phyloP scores from a whole-genome alignment of 2,888 invertebrate genomes.

The Andrena minutula region DNA sequence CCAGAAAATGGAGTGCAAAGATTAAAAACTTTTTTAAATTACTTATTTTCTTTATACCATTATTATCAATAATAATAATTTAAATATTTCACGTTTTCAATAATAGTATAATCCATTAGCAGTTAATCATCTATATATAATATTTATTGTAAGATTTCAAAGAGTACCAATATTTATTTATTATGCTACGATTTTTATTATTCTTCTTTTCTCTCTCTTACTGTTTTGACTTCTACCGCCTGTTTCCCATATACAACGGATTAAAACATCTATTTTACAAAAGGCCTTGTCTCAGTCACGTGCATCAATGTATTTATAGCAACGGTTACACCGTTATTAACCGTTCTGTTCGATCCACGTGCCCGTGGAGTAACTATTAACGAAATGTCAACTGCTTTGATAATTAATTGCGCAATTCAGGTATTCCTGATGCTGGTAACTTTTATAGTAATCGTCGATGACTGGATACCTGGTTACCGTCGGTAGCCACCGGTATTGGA shows the following conservation, averaged over 20 bases:
- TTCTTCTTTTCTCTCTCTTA: neutral
- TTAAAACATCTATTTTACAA: constrained; percentile 5
- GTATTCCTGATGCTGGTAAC: constrained; percentile 2
- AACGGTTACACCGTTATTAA: constrained; percentile 26
- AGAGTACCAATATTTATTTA: too few species aligned
- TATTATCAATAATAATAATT: too few species aligned
- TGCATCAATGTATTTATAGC: constrained; percentile 30
- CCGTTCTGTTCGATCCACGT: constrained; percentile 1
- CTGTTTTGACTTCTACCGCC: neutral
- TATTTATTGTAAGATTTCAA: too few species aligned
- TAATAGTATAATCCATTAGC: too few species aligned
- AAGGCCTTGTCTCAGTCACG: constrained; percentile 30
- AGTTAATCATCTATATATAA: too few species aligned
- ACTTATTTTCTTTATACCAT: too few species aligned
- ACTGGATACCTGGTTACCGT: neutral
- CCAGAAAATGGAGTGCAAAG: too few species aligned
- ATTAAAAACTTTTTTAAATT: too few species aligned
- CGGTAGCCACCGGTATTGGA: neutral
- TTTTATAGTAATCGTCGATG: constrained; percentile 12
- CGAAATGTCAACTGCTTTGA: constrained; percentile 40
- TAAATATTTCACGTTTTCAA: too few species aligned
- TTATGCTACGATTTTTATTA: neutral
- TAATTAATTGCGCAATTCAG: constrained; percentile 36
- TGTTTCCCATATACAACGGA: neutral
- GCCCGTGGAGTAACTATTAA: neutral